These are phyloP conservation scores for Aplodontia rufa DNA, from an alignment of 2,113 vertebrate species.

Conservation along the genomic window DNA sequence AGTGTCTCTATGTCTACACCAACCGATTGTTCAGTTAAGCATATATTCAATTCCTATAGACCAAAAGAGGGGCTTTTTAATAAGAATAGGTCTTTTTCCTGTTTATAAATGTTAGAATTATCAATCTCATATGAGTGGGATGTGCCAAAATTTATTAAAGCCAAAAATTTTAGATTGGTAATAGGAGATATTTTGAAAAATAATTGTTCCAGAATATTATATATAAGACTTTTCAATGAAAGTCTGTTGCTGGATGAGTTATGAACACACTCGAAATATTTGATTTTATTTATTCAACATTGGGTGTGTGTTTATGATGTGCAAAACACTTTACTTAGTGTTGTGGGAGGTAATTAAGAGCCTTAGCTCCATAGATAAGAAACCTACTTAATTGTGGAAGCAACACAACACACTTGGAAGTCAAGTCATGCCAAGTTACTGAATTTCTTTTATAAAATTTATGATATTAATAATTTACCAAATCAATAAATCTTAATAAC, in stretches of 20 bases:
- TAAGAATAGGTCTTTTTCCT: background rate
- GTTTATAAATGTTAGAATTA: background rate
- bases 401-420: background rate
- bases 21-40: background rate
- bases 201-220: background rate
- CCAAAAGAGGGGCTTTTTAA: background rate
- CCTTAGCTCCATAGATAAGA: background rate
- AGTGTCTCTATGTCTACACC: background rate
- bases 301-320: background rate
- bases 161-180: background rate
- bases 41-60: background rate
- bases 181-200: background rate
- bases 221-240: background rate
- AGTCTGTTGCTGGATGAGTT: background rate
- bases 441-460: background rate
- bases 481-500: background rate
- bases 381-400: background rate
- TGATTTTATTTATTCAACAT: conserved; percentile 12
- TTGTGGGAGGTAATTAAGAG: background rate
- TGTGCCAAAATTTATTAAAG: conserved; percentile 8
- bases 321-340: background rate
- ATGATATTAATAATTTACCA: background rate
- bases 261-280: conserved; percentile 7
- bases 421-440: background rate
- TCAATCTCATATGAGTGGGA: background rate